A percentile compares a stretch with the other conserved stretches of the same genome.
phyloP scores from a whole-genome alignment of 2,888 invertebrate genomes.

The Nasonovia ribisnigri region DNA sequence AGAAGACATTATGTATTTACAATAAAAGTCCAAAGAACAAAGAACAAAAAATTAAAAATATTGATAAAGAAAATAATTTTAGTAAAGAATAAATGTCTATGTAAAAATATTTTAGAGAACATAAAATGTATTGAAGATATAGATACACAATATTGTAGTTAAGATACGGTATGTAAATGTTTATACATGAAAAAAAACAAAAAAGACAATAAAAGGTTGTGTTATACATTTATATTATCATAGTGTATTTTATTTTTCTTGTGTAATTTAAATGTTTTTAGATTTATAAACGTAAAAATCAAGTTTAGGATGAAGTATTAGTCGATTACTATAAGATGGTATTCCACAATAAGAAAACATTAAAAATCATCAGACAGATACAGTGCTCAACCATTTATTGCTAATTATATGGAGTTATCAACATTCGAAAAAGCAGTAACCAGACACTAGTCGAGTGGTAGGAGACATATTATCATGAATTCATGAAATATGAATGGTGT shows the following conservation, averaged over 20 bases:
- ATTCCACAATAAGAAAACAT: too few species aligned
- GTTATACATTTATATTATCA: neutral
- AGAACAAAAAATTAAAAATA: neutral
- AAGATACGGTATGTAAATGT: neutral
- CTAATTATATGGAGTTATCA: neutral
- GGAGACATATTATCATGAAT: neutral
- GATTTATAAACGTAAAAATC: neutral
- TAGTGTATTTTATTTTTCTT: neutral
- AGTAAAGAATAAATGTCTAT: neutral
- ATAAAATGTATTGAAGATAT: neutral
- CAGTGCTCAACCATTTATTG: too few species aligned
- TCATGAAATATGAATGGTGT: neutral
- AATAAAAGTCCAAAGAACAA: neutral
- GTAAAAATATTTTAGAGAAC: neutral
- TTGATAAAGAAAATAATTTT: neutral
- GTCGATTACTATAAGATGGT: neutral
- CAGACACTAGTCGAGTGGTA: neutral
- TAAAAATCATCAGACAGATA: too few species aligned
- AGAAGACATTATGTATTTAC: neutral
- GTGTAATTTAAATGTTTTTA: neutral
- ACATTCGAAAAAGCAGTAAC: neutral
- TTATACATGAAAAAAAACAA: neutral
- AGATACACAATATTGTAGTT: neutral
- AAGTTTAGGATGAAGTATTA: neutral
- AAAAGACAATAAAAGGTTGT: neutral